These are phyloP conservation scores for Cariama cristata DNA, from an alignment of 2,113 vertebrate species.

Conservation along the genomic window DNA sequence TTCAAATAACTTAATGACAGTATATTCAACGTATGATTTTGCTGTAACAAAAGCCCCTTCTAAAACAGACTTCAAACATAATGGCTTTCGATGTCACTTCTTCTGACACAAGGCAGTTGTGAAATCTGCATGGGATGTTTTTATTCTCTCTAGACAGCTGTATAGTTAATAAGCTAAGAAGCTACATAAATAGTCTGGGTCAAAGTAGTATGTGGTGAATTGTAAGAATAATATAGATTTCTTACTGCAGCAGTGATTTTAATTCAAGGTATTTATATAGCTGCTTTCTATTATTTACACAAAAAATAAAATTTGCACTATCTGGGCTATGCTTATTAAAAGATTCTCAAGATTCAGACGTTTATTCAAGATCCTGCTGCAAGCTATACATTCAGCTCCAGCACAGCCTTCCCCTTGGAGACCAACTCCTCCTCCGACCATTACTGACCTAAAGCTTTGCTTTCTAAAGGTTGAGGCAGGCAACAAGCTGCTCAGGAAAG, in stretches of 20 bases:
- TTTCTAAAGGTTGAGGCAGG: background rate
- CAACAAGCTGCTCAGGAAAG: background rate
- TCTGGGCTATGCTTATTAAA: background rate
- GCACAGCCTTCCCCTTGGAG: background rate
- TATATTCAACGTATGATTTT: background rate
- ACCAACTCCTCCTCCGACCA: background rate
- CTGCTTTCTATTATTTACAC: background rate
- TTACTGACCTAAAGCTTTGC: background rate
- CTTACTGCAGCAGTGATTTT: background rate
- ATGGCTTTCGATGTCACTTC: slow-evolving; percentile 12
- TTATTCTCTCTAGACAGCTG: background rate
- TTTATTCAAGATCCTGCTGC: background rate
- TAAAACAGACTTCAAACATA: background rate
- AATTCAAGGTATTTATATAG: background rate
- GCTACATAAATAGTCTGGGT: background rate
- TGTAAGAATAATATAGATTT: background rate
- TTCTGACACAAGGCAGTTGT: background rate
- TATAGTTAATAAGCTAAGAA: background rate
- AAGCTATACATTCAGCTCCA: background rate
- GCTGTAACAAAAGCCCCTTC: background rate
- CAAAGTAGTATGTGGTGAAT: background rate
- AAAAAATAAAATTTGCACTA: background rate
- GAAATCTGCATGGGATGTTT: background rate
- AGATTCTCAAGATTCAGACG: background rate
- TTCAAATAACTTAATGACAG: slow-evolving; percentile 25